These are phyloP conservation scores for Ellobius talpinus DNA, from an alignment of 2,113 vertebrate species.

Conservation along the genomic window DNA sequence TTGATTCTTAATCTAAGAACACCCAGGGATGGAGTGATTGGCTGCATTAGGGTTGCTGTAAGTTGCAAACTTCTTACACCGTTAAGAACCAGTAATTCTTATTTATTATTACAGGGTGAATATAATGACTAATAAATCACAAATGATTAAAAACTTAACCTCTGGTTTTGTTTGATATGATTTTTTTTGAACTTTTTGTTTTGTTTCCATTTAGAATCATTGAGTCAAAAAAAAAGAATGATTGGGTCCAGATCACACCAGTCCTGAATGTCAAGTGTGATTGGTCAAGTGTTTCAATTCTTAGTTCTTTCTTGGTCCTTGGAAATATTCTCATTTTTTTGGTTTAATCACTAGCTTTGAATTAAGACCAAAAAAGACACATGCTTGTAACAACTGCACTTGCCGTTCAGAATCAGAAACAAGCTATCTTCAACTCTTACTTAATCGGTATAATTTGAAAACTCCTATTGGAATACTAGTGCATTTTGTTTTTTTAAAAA, in stretches of 20 bases:
- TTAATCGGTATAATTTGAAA: constrained; percentile 24
- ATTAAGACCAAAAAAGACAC: not conserved
- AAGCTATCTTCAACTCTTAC: not conserved
- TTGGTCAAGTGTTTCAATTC: too few species aligned
- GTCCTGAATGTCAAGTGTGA: not conserved
- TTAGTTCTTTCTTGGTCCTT: not conserved
- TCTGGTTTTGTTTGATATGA: not conserved
- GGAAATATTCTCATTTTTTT: constrained; percentile 12
- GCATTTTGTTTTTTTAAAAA: not conserved
- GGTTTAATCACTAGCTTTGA: not conserved
- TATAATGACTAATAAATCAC: not conserved
- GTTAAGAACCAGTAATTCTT: not conserved
- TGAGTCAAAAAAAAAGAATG: not conserved
- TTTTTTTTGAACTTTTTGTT: not conserved
- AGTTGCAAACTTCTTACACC: not conserved
- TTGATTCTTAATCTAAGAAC: not conserved
- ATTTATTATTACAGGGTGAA: constrained; percentile 15
- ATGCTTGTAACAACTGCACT: not conserved
- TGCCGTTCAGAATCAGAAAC: not conserved
- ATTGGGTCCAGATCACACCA: not conserved
- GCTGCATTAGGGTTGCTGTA: not conserved
- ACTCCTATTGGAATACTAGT: not conserved
- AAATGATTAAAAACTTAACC: not conserved
- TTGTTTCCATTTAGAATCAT: constrained; percentile 22
- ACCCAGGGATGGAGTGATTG: constrained; percentile 5